Percentiles rank a stretch among this genome's conserved stretches.
Conservation (phyloP, 1,140 invertebrate species). For the Calliphora vicina region DNA sequence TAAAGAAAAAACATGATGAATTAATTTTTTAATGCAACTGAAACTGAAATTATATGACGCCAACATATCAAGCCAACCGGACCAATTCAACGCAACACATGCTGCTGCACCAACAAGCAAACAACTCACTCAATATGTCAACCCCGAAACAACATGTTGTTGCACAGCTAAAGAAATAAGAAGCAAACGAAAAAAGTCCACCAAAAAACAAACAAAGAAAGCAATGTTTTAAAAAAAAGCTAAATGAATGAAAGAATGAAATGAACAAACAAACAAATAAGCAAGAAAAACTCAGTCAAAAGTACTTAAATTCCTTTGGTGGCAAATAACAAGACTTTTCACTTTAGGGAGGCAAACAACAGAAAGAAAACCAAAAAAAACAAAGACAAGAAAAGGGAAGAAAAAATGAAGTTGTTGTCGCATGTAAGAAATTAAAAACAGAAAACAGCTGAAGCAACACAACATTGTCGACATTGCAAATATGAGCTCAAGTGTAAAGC, state of each 20-base stretch:
- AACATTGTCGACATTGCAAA: constrained; percentile 20
- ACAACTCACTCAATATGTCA: constrained; percentile 18
- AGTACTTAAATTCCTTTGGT: constrained; percentile 26
- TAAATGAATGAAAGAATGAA: background rate
- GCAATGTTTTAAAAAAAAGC: background rate
- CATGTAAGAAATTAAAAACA: background rate
- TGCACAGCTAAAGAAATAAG: background rate
- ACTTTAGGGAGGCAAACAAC: background rate
- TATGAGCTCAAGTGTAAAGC: constrained; percentile 32
- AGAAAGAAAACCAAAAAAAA: background rate
- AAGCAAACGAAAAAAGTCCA: background rate
- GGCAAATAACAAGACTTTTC: constrained; percentile 29
- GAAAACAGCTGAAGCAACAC: constrained; percentile 14
- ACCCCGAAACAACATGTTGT: constrained; percentile 1
- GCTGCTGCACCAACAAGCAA: background rate
- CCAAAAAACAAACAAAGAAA: background rate
- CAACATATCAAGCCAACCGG: constrained; percentile 18
- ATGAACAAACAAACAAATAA: constrained; percentile 2
- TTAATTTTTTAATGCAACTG: constrained; percentile 33
- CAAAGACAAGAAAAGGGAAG: too few species aligned
- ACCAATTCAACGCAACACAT: constrained; percentile 7
- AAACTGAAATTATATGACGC: constrained; percentile 29
- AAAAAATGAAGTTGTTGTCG: background rate
- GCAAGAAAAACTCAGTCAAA: background rate
- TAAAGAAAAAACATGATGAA: constrained; percentile 18